Base-by-base conservation (phyloP, 2,888 invertebrate genomes). In the Agapetus fuscipes region DNA sequence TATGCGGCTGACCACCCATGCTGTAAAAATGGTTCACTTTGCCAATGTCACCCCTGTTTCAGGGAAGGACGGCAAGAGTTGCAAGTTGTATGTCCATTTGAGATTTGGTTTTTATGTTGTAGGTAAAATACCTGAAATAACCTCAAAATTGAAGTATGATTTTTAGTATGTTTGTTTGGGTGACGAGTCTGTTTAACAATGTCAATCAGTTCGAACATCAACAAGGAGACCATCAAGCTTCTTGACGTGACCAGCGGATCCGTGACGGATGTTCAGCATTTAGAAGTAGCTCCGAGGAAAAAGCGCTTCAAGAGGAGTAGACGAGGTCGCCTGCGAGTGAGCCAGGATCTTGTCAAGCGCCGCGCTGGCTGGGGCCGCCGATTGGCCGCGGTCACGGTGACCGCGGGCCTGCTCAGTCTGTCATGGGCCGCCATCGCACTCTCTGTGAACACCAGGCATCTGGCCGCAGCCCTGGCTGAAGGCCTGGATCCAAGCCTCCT, bases 161-260 rank as follows among this genome's bases (percentile, higher is more conserved):
- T 24, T 37, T 30, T 37, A 25, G 28, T 11, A 37, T 17, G 15
- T 31, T 15, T 31, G 12, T 31, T 31, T 31, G 17, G 17, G 31
- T 14, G 26, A 40, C 36, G 40, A 31, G 35, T 36, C 31, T 30
- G 35, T 24, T 24, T 24, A 24, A 24, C 24, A 30, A 42, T 42
- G 42, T 38, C 42, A 29, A 29, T 38, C n/a, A 42, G 30, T 34
- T 26, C 42, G 27, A 71, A 63, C 58, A 59, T 62, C 52, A 71
- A 71, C 53, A 78, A 76, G 54, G 78, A 78, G 62, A 74, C 74
- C 48, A 76, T 76, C 55, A 73, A 78, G 50, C 67, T 79, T 30
- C 56, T 79, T 52, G 76, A 76, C 53, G 56, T 76, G 45, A 71
- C 76, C 34, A 76, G 74, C 41, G 74, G 75, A 45, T 75, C 72